Evolutionary conservation across 1,140 invertebrate species (phyloP), one percentile per base, ranked within the genome.

Genomic region (Drosophila lowei): DNA sequence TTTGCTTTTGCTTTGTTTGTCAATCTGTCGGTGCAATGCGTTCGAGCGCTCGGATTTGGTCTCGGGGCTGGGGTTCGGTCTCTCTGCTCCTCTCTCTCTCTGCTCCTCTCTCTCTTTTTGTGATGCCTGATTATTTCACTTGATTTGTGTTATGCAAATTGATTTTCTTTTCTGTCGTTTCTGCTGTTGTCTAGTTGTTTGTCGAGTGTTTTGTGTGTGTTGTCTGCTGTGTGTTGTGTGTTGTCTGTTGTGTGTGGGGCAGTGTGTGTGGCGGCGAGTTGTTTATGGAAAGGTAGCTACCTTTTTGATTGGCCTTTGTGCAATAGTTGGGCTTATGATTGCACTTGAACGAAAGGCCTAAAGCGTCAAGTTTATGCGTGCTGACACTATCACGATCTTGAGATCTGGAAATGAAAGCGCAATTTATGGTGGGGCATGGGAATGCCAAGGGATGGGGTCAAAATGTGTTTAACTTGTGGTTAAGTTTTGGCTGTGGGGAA

Each of bases 111-210:
- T 49, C 6, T 25, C 15, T 64, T 11, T 55, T n/a, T 52, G 34
- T 18, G 53, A 34, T 52, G 71, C 60, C 74, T 85, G 74, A 80
- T 77, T 88, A 68, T 78, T 83, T 85, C 64, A 81, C 77, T 88
- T 77, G 81, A 77, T 86, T 80, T 80, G 62, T 79, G 65, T 78
- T 88, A 86, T 86, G 81, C 81, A 86, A 86, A 86, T 81, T 78
- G 77, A 88, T 86, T 88, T 81, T 77, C 53, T 68, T 88, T 81
- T 71, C 54, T 61, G 34, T 50, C 42, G 48, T 34, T 56, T 18
- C 30, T 25, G n/a, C 16, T 57, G 43, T 60, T 63, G 55, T 66
- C 68, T 59, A 34, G 34, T 56, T 74, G 55, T 66, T 73, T 59
- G 42, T 46, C 58, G 38, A 30, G 41, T 30, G 34, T 43, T 47